These are phyloP conservation scores for Cyanistes caeruleus DNA, from an alignment of 2,113 vertebrate species.

Conservation along the genomic window DNA sequence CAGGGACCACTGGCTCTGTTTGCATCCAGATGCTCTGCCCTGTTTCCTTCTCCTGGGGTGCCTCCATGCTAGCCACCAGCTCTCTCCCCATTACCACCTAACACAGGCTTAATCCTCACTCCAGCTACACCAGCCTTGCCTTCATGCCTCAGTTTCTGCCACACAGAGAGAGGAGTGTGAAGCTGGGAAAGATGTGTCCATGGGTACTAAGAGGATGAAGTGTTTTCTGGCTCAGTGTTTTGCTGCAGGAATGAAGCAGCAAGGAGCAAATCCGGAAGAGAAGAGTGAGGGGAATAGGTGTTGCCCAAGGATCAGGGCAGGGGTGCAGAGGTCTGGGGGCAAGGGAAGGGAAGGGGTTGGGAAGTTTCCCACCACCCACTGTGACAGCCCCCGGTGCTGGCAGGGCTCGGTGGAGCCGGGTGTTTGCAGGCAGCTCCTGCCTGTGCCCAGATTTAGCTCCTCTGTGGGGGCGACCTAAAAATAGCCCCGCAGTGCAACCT, in stretches of 20 bases:
- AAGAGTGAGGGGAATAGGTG: background rate
- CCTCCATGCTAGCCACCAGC: background rate
- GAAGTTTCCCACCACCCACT: background rate
- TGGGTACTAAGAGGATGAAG: background rate
- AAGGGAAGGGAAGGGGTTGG: background rate
- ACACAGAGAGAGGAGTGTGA: fast-evolving
- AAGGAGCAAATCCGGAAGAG: background rate
- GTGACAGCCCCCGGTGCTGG: background rate
- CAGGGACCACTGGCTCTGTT: background rate
- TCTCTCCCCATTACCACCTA: background rate
- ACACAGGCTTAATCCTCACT: background rate
- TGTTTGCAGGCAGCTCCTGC: background rate
- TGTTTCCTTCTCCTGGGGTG: background rate
- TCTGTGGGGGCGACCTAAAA: background rate
- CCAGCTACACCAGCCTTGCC: background rate
- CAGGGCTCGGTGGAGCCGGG: background rate
- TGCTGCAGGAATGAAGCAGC: background rate
- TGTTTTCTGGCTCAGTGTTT: background rate
- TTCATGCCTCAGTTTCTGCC: background rate
- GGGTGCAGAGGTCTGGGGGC: background rate
- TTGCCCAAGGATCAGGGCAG: background rate
- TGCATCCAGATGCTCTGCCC: background rate
- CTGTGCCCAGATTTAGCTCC: background rate
- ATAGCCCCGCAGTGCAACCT: background rate
- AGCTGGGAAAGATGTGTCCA: background rate